phyloP scores from a whole-genome alignment of 2,888 invertebrate genomes.

The Heliconius ethilla region DNA sequence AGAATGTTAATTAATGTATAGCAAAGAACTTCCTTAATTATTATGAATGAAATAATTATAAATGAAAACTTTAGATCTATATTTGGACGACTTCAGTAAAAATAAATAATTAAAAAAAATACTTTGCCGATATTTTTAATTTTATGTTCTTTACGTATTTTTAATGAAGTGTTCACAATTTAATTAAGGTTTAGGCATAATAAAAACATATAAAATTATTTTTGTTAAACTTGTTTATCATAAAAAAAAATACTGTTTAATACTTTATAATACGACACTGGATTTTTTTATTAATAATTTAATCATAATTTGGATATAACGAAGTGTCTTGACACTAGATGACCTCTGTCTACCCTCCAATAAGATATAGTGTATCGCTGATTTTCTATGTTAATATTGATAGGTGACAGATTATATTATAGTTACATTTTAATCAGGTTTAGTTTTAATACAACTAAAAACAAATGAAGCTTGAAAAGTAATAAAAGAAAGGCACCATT shows the following conservation, averaged over 20 bases:
- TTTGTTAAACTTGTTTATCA: no score
- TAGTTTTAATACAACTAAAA: neutral
- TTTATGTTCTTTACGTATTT: neutral
- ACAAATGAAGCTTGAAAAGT: neutral
- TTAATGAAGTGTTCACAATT: neutral
- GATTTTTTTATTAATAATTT: no score
- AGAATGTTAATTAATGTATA: neutral
- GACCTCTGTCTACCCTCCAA: no score
- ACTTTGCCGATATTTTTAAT: neutral
- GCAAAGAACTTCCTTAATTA: neutral
- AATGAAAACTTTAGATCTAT: constrained; percentile 6
- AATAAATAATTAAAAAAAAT: neutral
- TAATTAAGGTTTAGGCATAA: neutral
- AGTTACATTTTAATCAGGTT: neutral
- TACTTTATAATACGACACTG: no score
- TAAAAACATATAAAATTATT: no score
- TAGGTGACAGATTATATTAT: neutral
- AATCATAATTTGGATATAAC: no score
- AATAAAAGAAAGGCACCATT: constrained; percentile 13
- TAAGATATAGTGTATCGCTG: no score
- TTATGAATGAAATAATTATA: neutral
- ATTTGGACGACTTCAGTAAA: neutral
- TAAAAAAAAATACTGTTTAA: no score
- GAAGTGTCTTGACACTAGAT: no score
- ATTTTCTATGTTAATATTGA: no score